Evolutionary conservation across 2,888 invertebrate genomes (phyloP), one percentile per base, ranked within the genome.

Genomic region (Heliconius charithonia): DNA sequence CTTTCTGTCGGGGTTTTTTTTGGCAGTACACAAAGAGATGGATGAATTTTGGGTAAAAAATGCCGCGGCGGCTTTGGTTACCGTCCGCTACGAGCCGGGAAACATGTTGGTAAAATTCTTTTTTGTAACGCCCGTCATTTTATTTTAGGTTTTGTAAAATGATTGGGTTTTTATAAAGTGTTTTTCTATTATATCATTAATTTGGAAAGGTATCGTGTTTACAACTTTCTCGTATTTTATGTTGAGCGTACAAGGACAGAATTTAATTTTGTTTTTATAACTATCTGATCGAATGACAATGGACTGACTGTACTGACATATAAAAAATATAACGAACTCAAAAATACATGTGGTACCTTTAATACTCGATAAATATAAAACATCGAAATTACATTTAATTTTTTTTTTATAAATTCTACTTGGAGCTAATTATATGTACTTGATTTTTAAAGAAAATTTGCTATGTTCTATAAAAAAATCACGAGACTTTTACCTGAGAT

Each of bases 1-100:
- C 78, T 78, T 80, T 74, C 32, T 73, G 80, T 65, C 63, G 78
- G 66, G 63, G 74, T 59, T 76, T 81, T 81, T 81, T 80, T n/a
- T 56, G 45, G 66, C 32, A 59, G 76, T 72, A 65, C 45, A 80
- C 75, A 81, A 80, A 76, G 76, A 78, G 78, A 51, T 73, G 69
- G 76, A 70, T 74, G 65, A 62, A 80, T 80, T 76, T 66, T 37
- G 25, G 32, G 41, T 72, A 78, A 80, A 81, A 75, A 81, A 66
- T 56, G 65, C 56, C 56, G 37, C 19, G 32, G 63, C 27, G 37
- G 62, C 78, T 80, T 66, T 66, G n/a, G 70, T 51, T 78, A 67
- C 73, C 75, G 76, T 76, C 78, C 76, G 76, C 66, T 74, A 69
- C 76, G 62, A 73, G 78, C 76, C 59, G n/a, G 37, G 56, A 56